Base-by-base conservation (phyloP, 92 coral and sea anemone species). In the Porites lobata region DNA sequence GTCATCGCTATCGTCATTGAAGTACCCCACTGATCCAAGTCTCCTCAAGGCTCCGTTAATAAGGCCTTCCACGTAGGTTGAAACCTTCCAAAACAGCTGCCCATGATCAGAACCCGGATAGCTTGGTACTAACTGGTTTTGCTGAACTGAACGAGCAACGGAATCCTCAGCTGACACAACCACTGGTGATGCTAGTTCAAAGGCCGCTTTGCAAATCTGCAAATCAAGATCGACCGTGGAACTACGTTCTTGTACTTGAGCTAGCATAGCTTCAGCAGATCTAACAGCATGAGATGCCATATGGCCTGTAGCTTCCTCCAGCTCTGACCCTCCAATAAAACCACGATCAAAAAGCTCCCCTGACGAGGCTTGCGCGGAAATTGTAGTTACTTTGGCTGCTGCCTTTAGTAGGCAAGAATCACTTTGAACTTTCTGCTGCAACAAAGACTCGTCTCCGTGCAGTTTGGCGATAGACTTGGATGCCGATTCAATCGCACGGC, bases 251-350 rank as follows among this genome's bases (percentile, higher is more conserved):
- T 78, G 89, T 12, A 88, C 77, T 20, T 83, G 59, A 21, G 93
- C 93, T 4, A 95, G 80, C 74, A 93, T 80, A 47, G 79, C 90
- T 53, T 91, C 75, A 64, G 98, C 98, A 43, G 96, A 84, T n/a
- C 81, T 71, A 90, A 95, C 82, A 12, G 98, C 98, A 26, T 89
- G 92, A 61, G 88, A 90, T 5, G 98, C 98, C 14, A 90, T 75
- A 18, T 84, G 67, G 8, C 80, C 84, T 72, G 93, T 88, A 18
- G 93, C 81, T 74, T 73, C 80, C 15, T 84, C 87, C 65, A 84
- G 63, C 74, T 84, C 80, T 12, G 24, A 71, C 14, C 80, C 87
- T 4, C 81, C 87, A 14, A 84, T 38, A 19, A 84, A 84, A 12
- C 87, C 87, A 20, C 80, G 87, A 65, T 84, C 87, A 84, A 84